Conservation (phyloP, 1,140 invertebrate genomes). For the Venustaconcha ellipsiformis region DNA sequence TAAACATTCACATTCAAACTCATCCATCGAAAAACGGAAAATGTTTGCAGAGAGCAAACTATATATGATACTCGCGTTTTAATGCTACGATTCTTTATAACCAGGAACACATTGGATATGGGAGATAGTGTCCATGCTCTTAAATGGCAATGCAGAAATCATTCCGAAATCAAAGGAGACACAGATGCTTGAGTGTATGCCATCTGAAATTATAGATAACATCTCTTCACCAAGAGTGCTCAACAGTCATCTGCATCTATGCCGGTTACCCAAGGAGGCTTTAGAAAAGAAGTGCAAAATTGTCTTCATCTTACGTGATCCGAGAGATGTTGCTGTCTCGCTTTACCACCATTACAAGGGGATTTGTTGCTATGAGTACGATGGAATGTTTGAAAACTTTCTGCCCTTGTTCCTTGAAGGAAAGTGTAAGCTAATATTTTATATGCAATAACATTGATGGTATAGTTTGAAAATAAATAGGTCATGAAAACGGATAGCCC, state of each 20-base stretch:
- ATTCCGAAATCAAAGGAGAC: slow-evolving; percentile 12
- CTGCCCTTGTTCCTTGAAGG: slow-evolving; percentile 6
- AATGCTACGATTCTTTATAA: too few species aligned
- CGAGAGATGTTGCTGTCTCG: slow-evolving; percentile 44
- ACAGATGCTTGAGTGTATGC: slow-evolving; percentile 28
- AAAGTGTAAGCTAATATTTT: slow-evolving; percentile 9
- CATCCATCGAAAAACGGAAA: too few species aligned
- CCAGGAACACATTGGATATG: slow-evolving; percentile 44
- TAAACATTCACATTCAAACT: too few species aligned
- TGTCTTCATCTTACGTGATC: slow-evolving; percentile 35
- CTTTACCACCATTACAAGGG: slow-evolving; percentile 29
- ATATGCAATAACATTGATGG: background rate
- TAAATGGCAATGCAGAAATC: slow-evolving; percentile 19
- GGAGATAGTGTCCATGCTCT: slow-evolving; percentile 36
- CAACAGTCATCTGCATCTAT: slow-evolving; percentile 33
- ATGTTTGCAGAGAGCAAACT: too few species aligned
- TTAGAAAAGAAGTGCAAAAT: slow-evolving; percentile 31
- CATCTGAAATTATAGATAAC: slow-evolving; percentile 9
- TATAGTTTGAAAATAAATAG: too few species aligned
- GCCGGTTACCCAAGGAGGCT: slow-evolving; percentile 11
- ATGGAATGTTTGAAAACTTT: slow-evolving; percentile 11
- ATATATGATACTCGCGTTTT: too few species aligned
- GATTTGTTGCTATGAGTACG: slow-evolving; percentile 3
- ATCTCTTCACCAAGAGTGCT: slow-evolving; percentile 32
- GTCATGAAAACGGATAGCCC: too few species aligned